Evolutionary conservation across 2,888 invertebrate genomes (phyloP).

Genomic region (Pegoplata infirma): DNA sequence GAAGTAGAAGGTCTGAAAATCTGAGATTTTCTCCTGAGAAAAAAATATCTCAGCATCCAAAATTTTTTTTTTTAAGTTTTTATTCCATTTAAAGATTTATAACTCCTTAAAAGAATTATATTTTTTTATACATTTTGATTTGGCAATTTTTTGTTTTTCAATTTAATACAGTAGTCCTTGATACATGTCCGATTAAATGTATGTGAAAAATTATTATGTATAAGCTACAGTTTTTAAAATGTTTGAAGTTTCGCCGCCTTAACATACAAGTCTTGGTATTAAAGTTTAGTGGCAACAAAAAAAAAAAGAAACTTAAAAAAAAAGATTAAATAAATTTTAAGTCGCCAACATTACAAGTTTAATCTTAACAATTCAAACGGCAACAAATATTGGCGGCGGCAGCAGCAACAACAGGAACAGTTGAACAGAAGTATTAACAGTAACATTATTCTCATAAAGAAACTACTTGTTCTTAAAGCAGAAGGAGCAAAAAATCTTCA

Average conservation of each 20-base stretch:
- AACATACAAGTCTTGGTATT: background rate
- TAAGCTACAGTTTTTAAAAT: constrained; percentile 34
- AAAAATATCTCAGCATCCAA: too few species aligned
- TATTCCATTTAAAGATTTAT: background rate
- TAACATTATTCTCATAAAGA: constrained; percentile 52
- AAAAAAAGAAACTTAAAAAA: constrained; percentile 8
- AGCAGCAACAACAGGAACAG: constrained; percentile 10
- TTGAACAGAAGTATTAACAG: constrained; percentile 53
- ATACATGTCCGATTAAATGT: constrained; percentile 53
- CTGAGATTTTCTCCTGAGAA: too few species aligned
- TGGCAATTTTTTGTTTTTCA: constrained; percentile 18
- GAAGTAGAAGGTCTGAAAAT: too few species aligned
- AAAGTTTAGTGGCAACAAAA: constrained; percentile 1
- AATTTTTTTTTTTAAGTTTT: too few species aligned
- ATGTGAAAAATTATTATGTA: constrained; percentile 63
- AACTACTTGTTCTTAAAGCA: constrained; percentile 48
- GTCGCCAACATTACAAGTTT: constrained; percentile 62
- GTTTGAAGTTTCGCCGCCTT: constrained; percentile 51
- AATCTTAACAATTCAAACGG: constrained; percentile 56
- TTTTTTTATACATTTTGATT: constrained; percentile 29
- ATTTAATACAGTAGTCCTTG: constrained; percentile 56
- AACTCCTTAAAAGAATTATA: background rate
- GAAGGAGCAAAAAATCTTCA: constrained; percentile 37
- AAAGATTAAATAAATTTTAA: constrained; percentile 63
- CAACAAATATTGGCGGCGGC: constrained; percentile 7